A percentile compares a stretch with the other conserved stretches of the same genome.
These are phyloP conservation scores for Platichthys flesus DNA, from an alignment of 2,113 vertebrate genomes.

Conservation along the genomic window DNA sequence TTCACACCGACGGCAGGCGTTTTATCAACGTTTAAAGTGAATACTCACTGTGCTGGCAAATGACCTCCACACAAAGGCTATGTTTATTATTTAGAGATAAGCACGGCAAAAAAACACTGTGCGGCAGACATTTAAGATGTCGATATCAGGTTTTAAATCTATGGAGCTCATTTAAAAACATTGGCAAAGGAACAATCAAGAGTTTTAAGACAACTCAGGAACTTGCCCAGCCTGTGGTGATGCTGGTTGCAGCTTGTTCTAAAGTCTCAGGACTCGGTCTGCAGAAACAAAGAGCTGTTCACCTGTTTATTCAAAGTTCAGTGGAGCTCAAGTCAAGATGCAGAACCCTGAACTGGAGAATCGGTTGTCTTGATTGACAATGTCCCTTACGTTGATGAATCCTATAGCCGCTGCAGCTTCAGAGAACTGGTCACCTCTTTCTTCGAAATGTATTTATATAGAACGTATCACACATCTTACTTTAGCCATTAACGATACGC, in stretches of 20 bases:
- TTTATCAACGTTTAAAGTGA: conserved; percentile 25
- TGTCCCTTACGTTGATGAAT: too few species aligned
- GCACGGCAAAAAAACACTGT: neutral
- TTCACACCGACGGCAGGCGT: neutral
- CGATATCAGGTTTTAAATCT: conserved; percentile 3
- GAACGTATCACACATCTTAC: neutral
- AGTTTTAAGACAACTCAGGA: neutral
- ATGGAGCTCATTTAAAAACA: neutral
- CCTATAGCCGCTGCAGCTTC: too few species aligned
- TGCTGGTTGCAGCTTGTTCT: too few species aligned
- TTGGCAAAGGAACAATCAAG: neutral
- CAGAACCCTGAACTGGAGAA: too few species aligned
- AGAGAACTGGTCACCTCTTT: too few species aligned
- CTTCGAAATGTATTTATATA: neutral
- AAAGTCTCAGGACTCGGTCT: too few species aligned
- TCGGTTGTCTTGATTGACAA: too few species aligned
- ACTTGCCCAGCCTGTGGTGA: too few species aligned
- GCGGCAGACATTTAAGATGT: neutral
- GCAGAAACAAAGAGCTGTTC: too few species aligned
- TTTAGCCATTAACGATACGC: neutral
- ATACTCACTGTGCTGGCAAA: neutral
- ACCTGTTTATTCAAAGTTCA: too few species aligned
- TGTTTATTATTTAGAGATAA: conserved; percentile 11
- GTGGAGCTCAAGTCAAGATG: too few species aligned
- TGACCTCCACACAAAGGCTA: neutral